Percentiles rank a stretch among this genome's conserved stretches.
Evolutionary conservation across 2,113 vertebrate genomes (phyloP).

Genomic region (Sphyrna mokarran): DNA sequence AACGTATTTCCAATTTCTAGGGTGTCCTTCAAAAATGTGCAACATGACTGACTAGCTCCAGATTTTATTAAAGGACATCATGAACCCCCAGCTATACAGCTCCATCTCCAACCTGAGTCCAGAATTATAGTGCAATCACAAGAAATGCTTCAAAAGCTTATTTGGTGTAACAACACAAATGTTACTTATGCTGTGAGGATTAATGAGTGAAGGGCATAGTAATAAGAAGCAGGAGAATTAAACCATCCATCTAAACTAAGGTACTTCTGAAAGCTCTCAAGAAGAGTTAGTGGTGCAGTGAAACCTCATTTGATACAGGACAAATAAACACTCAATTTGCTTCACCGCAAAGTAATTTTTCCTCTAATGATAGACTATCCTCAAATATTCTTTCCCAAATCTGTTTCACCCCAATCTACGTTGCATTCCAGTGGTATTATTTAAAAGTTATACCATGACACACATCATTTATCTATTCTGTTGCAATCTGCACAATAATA

Average conservation of each 20-base stretch:
- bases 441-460: neutral
- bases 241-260: constrained; percentile 19
- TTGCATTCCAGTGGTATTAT: neutral
- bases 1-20: neutral
- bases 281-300: neutral
- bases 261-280: neutral
- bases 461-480: neutral
- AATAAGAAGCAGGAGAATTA: neutral
- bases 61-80: too few relatives aligned
- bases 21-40: neutral
- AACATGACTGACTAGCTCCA: neutral
- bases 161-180: neutral
- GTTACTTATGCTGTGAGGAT: neutral
- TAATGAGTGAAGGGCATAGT: neutral
- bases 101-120: neutral
- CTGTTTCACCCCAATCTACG: neutral
- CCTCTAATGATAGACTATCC: neutral
- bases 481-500: neutral
- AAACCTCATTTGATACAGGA: neutral
- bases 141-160: neutral
- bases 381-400: neutral
- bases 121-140: neutral
- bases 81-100: neutral
- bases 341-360: neutral
- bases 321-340: neutral